Conservation (phyloP, 2,113 vertebrate genomes). For the Monopterus albus region DNA sequence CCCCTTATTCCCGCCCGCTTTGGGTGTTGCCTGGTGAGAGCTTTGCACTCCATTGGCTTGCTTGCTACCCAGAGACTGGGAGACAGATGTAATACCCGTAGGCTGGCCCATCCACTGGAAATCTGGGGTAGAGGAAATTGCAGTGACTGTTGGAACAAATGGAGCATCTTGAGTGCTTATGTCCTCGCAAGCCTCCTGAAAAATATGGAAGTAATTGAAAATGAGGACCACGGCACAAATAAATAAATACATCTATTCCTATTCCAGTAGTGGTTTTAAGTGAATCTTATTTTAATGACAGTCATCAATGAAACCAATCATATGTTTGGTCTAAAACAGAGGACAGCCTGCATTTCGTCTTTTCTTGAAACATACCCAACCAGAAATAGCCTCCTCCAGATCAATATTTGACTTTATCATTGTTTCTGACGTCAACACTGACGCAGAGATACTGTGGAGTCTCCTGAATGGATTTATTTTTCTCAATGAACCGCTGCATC, state of each 20-base stretch:
- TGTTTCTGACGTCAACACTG: conserved; percentile 95
- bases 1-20: conserved; percentile 84
- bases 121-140: conserved; percentile 91
- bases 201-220: conserved; percentile 20
- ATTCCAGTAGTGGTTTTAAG: not conserved
- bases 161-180: conserved; percentile 80
- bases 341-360: conserved; percentile 25
- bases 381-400: conserved; percentile 82
- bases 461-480: conserved; percentile 99
- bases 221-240: not conserved
- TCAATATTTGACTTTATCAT: conserved; percentile 92
- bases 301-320: conserved; percentile 12
- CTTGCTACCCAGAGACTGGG: conserved; percentile 86
- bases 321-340: conserved; percentile 18
- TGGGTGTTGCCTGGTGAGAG: conserved; percentile 79
- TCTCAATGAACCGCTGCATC: conserved; percentile 97
- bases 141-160: conserved; percentile 93
- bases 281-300: not conserved
- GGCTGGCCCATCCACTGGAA: conserved; percentile 97
- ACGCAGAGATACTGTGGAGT: conserved; percentile 97
- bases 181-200: conserved; percentile 87
- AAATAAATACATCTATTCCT: not conserved
- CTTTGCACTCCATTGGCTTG: conserved; percentile 85
- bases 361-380: conserved; percentile 73
- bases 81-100: conserved; percentile 89